Percentiles rank a stretch among this genome's conserved stretches.
Conservation (phyloP, 2,113 vertebrate genomes). For the Ardeotis arabs region DNA sequence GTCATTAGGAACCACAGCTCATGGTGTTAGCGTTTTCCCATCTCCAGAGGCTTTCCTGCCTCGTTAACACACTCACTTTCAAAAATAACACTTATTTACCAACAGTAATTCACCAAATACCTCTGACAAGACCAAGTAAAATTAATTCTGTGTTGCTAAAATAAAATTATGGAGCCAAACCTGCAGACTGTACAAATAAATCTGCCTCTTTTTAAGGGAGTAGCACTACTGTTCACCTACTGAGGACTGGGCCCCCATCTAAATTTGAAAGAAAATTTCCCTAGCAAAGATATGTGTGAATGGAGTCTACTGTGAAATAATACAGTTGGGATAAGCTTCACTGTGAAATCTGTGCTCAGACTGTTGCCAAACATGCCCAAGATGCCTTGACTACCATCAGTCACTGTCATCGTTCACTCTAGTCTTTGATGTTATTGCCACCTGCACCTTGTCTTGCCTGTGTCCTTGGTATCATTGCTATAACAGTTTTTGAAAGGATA, state of each 20-base stretch:
- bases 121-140: not conserved
- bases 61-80: not conserved
- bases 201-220: not conserved
- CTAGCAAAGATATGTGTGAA: not conserved
- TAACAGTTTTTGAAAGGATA: not conserved
- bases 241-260: not conserved
- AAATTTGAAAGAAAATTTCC: not conserved
- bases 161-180: not conserved
- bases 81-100: not conserved
- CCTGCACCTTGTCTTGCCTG: not conserved
- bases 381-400: not conserved
- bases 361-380: not conserved
- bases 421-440: not conserved
- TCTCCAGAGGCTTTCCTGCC: not conserved
- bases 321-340: not conserved
- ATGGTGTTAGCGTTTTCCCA: not conserved
- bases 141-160: not conserved
- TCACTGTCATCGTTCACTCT: rapidly evolving
- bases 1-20: not conserved
- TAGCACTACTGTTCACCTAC: not conserved
- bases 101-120: not conserved
- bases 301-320: not conserved
- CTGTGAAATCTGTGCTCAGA: not conserved
- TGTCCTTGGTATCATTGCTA: not conserved
- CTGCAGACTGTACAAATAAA: not conserved